Base-by-base conservation (phyloP, 1,140 invertebrate genomes). In the Parasteatoda tepidariorum region DNA sequence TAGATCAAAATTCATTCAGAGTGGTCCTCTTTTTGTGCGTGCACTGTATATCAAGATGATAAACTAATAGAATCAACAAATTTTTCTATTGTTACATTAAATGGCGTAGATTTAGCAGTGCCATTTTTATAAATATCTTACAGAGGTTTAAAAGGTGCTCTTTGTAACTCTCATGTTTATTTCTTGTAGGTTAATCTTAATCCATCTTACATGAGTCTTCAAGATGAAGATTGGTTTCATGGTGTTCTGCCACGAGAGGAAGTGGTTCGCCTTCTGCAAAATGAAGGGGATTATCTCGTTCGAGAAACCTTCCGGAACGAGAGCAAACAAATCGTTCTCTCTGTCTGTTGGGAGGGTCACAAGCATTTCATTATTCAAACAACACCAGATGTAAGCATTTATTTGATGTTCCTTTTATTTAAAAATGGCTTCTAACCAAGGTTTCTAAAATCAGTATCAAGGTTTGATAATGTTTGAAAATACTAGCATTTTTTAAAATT, bases 321-420 rank as follows among this genome's bases (percentile, higher is more conserved):
- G 88, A 94, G 97, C 88, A 92, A 95, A 87, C 90, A 91, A 83
- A 95, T 97, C 83, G 97, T 99, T 64, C 88, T 99, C 28, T 98
- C 96, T 13, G 97, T 98, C 0, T 96, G 94, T 88, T 98, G 97
- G 97, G 94, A 96, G 78, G 95, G 88, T 18, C 95, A 97, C 87
- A 97, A 97, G 89, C 97, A 99, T 90, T 98, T 98, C 88, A 98
- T 99, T 85, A 96, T 99, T 71, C 97, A 99, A 91, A 96, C 94
- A 26, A 97, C 96, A 13, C 91, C 93, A 15, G 96, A 97, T 90
- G 94, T 95, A 90, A 88, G 85, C 79, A 62, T 67, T 18, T 55
- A n/a, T 5, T 26, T 22, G 24, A 33, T n/a, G 28, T 66, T 66
- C 0, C 0, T 31, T 28, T 31, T 66, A 15, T 59, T 24, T 59